These are phyloP conservation scores for Lepidocyrtinus sp. DNA, from an alignment of 2,888 invertebrate species.

Conservation along the genomic window DNA sequence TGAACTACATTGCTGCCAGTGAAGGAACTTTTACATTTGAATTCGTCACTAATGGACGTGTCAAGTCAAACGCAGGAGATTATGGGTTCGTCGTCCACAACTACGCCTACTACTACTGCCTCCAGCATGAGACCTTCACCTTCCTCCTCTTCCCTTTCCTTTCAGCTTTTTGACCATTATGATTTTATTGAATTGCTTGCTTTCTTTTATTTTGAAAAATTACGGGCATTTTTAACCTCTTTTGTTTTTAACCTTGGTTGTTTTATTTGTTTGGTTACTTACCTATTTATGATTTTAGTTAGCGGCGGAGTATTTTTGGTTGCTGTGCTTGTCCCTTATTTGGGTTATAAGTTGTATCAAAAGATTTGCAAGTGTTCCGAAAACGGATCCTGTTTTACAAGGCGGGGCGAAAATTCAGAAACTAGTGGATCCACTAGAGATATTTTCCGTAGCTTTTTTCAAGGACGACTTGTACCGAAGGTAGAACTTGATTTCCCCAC, in stretches of 20 bases:
- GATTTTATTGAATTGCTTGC: constrained; percentile 56
- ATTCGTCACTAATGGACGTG: not conserved
- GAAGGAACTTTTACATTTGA: no score
- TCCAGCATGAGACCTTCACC: not conserved
- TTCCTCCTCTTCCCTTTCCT: constrained; percentile 39
- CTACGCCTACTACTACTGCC: not conserved
- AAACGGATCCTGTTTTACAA: constrained; percentile 40
- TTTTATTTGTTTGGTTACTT: constrained; percentile 61
- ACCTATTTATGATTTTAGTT: constrained; percentile 67
- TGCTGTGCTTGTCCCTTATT: constrained; percentile 59
- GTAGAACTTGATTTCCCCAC: constrained; percentile 62
- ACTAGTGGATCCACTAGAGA: constrained; percentile 26
- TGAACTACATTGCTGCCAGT: no score
- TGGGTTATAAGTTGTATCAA: constrained; percentile 63
- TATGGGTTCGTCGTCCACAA: constrained; percentile 46
- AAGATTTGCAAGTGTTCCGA: constrained; percentile 48
- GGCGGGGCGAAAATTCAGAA: not conserved
- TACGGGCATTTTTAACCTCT: constrained; percentile 43
- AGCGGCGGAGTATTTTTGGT: constrained; percentile 65
- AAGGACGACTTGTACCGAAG: constrained; percentile 57
- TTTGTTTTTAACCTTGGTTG: constrained; percentile 56
- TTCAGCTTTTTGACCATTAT: constrained; percentile 56
- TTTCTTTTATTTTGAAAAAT: constrained; percentile 53
- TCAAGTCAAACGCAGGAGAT: constrained; percentile 34
- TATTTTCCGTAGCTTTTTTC: constrained; percentile 55